Evolutionary conservation across 2,888 invertebrate species (phyloP), one percentile per base, ranked within the genome.

Genomic region (Allophyes oxyacanthae): DNA sequence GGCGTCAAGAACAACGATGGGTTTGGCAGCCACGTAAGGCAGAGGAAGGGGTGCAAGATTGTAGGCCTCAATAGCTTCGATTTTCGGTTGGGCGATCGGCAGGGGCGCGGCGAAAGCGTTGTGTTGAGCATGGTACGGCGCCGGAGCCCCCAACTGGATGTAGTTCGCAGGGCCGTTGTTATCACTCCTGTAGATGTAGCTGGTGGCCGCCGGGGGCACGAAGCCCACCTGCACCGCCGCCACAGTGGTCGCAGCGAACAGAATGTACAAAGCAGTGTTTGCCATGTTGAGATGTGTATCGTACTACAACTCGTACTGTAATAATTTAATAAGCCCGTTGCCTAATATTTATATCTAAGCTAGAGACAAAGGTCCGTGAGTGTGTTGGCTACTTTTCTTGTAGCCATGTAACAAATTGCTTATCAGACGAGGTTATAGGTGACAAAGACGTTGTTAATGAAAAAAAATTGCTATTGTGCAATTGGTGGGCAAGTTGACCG

Each of bases 141-240:
- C 81, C 1, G 87, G 88, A 0, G 82, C 85, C 34, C 92, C 93
- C 6, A 94, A 72, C 54, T 94, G 89, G 11, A 94, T 87, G 40
- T 92, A 87, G 64, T 88, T 94, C 0, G 89, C 91, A 0, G 95
- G 95, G 0, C 92, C 94, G 26, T 88, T 86, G 60, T 94, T 88
- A 71, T 94, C 94, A 57, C 89, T 94, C 40, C 93, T 86, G 81
- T 94, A 94, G 58, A 94, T 88, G 84, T 95, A 96, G 43, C 95
- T 94, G 2, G 94, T 90, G 0, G 95, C 95, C 0, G 94, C 92
- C 0, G 94, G 92, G 13, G 91, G 91, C 9, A 91, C 88, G 71
- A 82, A 84, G 1, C 81, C 87, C 80, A 95, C 73, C 83, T 92
- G 88, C 14, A 90, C 89, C 72, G 88, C 80, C 6, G 86, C 72